Percentiles rank a stretch among this genome's conserved stretches.
These are phyloP conservation scores for Anaspis maculata DNA, from an alignment of 2,888 invertebrate species.

Conservation along the genomic window DNA sequence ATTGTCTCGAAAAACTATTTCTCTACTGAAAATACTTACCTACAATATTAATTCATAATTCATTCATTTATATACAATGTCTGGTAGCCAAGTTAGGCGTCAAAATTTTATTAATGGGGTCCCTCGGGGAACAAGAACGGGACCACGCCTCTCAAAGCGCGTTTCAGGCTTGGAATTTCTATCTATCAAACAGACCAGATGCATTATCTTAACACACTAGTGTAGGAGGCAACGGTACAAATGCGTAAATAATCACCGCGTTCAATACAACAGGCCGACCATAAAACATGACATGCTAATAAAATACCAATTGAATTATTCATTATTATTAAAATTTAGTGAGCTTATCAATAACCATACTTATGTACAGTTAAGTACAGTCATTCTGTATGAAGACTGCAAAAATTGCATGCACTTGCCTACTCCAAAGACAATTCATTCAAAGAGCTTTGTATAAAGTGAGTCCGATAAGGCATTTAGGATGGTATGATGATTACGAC, in stretches of 20 bases:
- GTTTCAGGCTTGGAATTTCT: constrained; percentile 28
- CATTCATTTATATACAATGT: constrained; percentile 41
- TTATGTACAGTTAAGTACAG: constrained; percentile 18
- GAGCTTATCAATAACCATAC: constrained; percentile 25
- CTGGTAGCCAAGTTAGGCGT: constrained; percentile 38
- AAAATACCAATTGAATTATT: constrained; percentile 24
- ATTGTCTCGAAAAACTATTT: constrained; percentile 9
- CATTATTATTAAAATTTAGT: constrained; percentile 19
- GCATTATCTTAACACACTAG: constrained; percentile 21
- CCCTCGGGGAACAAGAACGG: constrained; percentile 29
- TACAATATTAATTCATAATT: no score
- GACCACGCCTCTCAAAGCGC: constrained; percentile 31
- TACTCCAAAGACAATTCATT: no score
- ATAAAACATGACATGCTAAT: constrained; percentile 27
- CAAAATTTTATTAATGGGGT: constrained; percentile 40
- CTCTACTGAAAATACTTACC: no score
- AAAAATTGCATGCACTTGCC: no score
- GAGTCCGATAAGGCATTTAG: no score
- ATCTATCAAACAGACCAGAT: constrained; percentile 27
- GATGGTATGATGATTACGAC: no score
- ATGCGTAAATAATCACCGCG: constrained; percentile 24
- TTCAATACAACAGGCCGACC: constrained; percentile 17
- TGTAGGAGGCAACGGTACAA: constrained; percentile 24
- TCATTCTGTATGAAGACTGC: no score
- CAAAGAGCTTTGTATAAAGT: no score